These are phyloP conservation scores for Drosophila mulleri DNA, from an alignment of 2,888 invertebrate genomes.

Conservation along the genomic window DNA sequence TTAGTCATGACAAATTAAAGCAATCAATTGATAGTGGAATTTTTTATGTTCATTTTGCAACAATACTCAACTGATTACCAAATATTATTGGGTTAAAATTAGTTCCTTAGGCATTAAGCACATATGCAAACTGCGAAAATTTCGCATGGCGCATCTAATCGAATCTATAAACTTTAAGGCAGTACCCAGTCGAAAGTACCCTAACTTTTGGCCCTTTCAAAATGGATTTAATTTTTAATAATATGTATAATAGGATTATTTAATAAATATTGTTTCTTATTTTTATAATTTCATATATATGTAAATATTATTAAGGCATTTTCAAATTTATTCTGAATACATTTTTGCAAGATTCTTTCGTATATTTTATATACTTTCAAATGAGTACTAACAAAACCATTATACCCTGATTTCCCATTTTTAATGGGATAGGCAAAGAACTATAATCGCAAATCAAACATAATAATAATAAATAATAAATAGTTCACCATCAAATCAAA, in stretches of 20 bases:
- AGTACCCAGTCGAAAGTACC: neutral
- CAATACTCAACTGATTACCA: neutral
- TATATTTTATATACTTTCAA: neutral
- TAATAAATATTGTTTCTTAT: too few species aligned
- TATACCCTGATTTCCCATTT: too few species aligned
- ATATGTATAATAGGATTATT: too few species aligned
- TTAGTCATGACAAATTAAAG: neutral
- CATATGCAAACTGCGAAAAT: neutral
- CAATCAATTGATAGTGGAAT: neutral
- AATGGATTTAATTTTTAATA: too few species aligned
- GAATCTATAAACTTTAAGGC: neutral
- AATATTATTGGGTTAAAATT: neutral
- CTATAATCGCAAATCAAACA: too few species aligned
- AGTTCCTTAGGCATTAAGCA: neutral
- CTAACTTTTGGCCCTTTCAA: neutral
- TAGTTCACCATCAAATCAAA: conserved; percentile 1
- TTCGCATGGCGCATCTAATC: neutral
- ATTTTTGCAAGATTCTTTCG: too few species aligned
- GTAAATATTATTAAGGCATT: too few species aligned
- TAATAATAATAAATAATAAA: too few species aligned
- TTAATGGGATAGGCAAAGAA: neutral
- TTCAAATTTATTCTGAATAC: too few species aligned
- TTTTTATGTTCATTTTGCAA: neutral
- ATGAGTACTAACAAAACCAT: too few species aligned
- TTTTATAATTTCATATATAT: neutral